These are phyloP conservation scores for Platycheirus rosarum DNA, from an alignment of 2,888 invertebrate species.

Conservation along the genomic window DNA sequence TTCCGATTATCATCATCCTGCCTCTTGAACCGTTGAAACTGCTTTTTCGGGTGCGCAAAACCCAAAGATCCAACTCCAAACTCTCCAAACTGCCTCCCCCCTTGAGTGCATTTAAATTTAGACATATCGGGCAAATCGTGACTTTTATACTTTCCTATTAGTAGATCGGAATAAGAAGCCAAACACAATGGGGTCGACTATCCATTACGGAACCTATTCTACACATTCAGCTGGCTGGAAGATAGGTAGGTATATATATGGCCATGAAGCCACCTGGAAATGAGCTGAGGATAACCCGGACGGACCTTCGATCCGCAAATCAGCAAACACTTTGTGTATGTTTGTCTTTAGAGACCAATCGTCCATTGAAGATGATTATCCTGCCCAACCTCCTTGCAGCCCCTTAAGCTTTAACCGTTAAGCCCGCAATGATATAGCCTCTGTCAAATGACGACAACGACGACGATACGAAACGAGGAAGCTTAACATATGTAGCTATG, in stretches of 20 bases:
- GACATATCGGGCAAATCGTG: slow-evolving; percentile 67
- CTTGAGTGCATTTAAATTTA: slow-evolving; percentile 65
- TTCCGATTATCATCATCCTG: slow-evolving; percentile 54
- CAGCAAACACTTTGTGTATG: slow-evolving; percentile 44
- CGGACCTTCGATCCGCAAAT: slow-evolving; percentile 46
- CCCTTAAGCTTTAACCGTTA: slow-evolving; percentile 29
- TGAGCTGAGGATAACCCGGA: slow-evolving; percentile 35
- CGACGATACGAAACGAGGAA: slow-evolving; percentile 37
- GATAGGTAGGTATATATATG: background rate
- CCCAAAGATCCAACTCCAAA: background rate
- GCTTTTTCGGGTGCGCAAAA: slow-evolving; percentile 18
- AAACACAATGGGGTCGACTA: slow-evolving; percentile 12
- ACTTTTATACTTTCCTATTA: slow-evolving; percentile 64
- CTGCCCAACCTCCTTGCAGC: background rate
- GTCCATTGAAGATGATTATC: slow-evolving; percentile 60
- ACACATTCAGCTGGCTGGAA: background rate
- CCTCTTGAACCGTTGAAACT: slow-evolving; percentile 10
- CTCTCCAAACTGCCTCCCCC: slow-evolving; percentile 24
- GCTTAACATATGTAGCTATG: slow-evolving; percentile 37
- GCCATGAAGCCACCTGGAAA: slow-evolving; percentile 43
- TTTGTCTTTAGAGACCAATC: slow-evolving; percentile 53
- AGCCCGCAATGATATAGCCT: slow-evolving; percentile 25
- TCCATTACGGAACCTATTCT: slow-evolving; percentile 13
- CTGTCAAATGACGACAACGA: slow-evolving; percentile 37
- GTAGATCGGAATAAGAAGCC: slow-evolving; percentile 48